A percentile compares a stretch with the other conserved stretches of the same genome.
These are phyloP conservation scores for Acomys russatus DNA, from an alignment of 2,797 vertebrate species.

Conservation along the genomic window DNA sequence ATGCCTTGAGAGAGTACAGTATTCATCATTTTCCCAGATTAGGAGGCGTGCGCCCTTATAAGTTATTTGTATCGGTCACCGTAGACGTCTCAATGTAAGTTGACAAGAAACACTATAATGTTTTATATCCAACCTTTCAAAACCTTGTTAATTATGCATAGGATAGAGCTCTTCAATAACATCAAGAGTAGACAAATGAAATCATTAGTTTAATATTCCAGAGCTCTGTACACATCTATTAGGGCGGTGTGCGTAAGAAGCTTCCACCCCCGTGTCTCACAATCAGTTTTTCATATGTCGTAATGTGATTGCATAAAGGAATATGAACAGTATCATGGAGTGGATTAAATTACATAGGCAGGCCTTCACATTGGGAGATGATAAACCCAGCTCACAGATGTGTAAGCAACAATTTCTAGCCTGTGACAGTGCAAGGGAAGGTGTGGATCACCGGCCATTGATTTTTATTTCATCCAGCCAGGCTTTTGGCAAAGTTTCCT, in stretches of 20 bases:
- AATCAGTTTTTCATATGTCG: conserved; percentile 62
- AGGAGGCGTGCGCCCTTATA: not conserved
- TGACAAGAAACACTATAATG: conserved; percentile 68
- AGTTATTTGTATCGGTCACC: conserved; percentile 55
- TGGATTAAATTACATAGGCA: conserved; percentile 5
- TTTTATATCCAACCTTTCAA: conserved; percentile 76
- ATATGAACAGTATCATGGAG: conserved; percentile 46
- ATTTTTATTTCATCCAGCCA: conserved; percentile 40
- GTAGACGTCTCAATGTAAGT: conserved; percentile 62
- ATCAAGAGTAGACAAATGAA: conserved; percentile 74
- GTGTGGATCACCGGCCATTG: not conserved
- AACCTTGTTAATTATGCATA: conserved; percentile 77
- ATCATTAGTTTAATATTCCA: conserved; percentile 75
- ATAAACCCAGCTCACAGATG: not conserved
- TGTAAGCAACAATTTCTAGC: conserved; percentile 40
- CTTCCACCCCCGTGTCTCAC: conserved; percentile 44
- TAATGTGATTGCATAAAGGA: conserved; percentile 62
- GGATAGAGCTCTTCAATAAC: conserved; percentile 71
- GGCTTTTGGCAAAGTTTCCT: conserved; percentile 12
- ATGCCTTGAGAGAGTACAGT: not conserved
- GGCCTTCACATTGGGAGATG: conserved; percentile 50
- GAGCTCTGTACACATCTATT: conserved; percentile 29
- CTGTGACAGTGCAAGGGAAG: not conserved
- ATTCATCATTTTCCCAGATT: conserved; percentile 57
- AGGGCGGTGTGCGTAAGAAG: not conserved